Base-by-base conservation (phyloP, 2,888 invertebrate genomes). In the Diaprepes abbreviatus region DNA sequence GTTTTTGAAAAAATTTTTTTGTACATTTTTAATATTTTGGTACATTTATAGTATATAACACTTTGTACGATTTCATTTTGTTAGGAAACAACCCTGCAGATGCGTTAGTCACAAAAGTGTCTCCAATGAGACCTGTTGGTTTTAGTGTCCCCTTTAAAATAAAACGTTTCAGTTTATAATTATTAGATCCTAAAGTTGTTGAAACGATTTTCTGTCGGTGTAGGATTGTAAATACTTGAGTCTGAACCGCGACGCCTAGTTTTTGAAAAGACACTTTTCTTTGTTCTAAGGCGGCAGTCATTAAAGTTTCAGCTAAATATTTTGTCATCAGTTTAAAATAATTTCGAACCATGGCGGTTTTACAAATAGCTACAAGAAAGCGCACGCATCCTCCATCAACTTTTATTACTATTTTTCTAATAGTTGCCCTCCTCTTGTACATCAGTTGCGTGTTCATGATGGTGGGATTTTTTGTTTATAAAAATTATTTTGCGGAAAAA, bases 91-190 rank as follows among this genome's bases (percentile, higher is more conserved):
- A 59, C 59, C 69, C 64, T 64, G 69, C 28, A 21, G 36, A 7
- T 64, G 54, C 31, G 50, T 48, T 69, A 81, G 81, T 81, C 76
- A 77, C 74, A 77, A 75, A 76, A 76, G 73, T 74, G 74, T 71
- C 73, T 77, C 76, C 74, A 74, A 74, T 69, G 71, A 70, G 78
- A 82, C 80, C 81, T 81, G 82, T 82, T 81, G 81, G 76, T 77
- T 72, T 70, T 55, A 58, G 57, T 60, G 50, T 66, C 28, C 14
- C 38, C 24, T 36, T n/a, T 60, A 35, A 55, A 55, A 36, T 19
- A 55, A 55, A 38, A 38, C 17, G 12, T 36, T 35, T 16, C 36
- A 17, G 57, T 36, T 33, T 3, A n/a, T 57, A 57, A 57, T 54
- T 54, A 54, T 14, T 12, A n/a, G 17, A 24, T 54, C 24, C 24